Evolutionary conservation across 2,113 vertebrate genomes (phyloP).

Genomic region (Perca schrenkii): DNA sequence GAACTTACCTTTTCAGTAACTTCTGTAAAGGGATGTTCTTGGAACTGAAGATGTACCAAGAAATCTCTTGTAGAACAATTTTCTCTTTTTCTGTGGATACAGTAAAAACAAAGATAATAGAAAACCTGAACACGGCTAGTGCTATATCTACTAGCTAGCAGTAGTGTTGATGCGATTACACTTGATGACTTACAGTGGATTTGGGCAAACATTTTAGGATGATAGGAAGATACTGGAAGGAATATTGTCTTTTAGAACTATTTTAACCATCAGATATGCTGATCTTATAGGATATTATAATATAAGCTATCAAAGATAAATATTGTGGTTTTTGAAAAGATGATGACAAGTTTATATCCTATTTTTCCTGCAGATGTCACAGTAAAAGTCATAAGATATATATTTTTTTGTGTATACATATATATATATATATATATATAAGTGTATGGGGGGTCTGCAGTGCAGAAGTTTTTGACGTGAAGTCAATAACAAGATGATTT

Average conservation of each 20-base stretch:
- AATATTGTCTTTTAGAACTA: not conserved
- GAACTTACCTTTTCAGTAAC: not conserved
- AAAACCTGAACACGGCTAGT: too few relatives aligned
- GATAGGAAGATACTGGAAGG: not conserved
- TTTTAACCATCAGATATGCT: too few relatives aligned
- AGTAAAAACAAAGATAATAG: not conserved
- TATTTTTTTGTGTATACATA: too few relatives aligned
- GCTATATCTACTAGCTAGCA: not conserved
- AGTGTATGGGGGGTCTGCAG: too few relatives aligned
- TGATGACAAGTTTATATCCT: not conserved
- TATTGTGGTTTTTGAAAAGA: too few relatives aligned
- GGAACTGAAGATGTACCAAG: not conserved
- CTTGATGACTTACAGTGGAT: not conserved
- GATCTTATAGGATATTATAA: too few relatives aligned
- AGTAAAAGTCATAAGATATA: not conserved
- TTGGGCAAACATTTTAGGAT: not conserved
- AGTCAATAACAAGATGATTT: not conserved
- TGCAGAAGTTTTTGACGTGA: not conserved
- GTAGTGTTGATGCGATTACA: not conserved
- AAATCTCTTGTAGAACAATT: not conserved
- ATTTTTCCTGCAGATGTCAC: constrained; percentile 7
- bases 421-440: too few relatives aligned
- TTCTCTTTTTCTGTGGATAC: not conserved
- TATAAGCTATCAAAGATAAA: too few relatives aligned
- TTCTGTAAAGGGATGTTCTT: not conserved